phyloP scores from a whole-genome alignment of 2,797 vertebrate species.

The Trematomus bernacchii region DNA sequence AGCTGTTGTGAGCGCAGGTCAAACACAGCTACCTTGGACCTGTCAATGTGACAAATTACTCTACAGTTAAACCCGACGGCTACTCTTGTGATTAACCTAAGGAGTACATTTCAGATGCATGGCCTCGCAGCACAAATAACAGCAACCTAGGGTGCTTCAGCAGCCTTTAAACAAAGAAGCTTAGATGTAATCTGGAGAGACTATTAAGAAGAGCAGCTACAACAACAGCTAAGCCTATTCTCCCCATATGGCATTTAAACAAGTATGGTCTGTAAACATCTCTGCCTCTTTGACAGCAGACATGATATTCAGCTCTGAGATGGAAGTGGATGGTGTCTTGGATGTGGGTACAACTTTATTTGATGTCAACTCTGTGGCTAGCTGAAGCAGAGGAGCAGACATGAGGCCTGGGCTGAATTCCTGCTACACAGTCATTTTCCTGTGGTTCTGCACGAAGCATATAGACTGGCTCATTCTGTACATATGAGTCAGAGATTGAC shows the following conservation, averaged over 20 bases:
- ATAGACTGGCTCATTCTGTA: slow-evolving; percentile 35
- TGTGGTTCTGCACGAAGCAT: slow-evolving; percentile 59
- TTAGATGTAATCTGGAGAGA: slow-evolving; percentile 84
- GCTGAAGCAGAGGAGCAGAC: slow-evolving; percentile 51
- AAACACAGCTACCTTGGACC: background rate
- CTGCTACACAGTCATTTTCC: slow-evolving; percentile 64
- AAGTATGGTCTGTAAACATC: slow-evolving; percentile 57
- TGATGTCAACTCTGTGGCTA: slow-evolving; percentile 55
- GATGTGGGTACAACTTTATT: slow-evolving; percentile 59
- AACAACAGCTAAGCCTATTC: slow-evolving; percentile 76
- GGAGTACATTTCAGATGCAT: slow-evolving; percentile 64
- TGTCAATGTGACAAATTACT: slow-evolving; percentile 53
- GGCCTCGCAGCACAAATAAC: slow-evolving; percentile 60
- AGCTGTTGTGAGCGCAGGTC: too few relatives aligned
- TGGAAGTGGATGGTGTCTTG: slow-evolving; percentile 39
- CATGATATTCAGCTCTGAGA: slow-evolving; percentile 39
- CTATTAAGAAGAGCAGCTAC: slow-evolving; percentile 76
- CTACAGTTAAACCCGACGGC: slow-evolving; percentile 40
- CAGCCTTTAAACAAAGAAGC: slow-evolving; percentile 81
- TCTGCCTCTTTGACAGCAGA: slow-evolving; percentile 40
- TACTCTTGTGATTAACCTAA: slow-evolving; percentile 57
- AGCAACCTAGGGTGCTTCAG: slow-evolving; percentile 61
- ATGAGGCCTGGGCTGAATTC: slow-evolving; percentile 60
- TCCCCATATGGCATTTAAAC: slow-evolving; percentile 81
- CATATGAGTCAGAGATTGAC: slow-evolving; percentile 63